Percentiles rank a stretch among this genome's conserved stretches.
These are phyloP conservation scores for Nyctibius bracteatus DNA, from an alignment of 2,113 vertebrate genomes.

Conservation along the genomic window DNA sequence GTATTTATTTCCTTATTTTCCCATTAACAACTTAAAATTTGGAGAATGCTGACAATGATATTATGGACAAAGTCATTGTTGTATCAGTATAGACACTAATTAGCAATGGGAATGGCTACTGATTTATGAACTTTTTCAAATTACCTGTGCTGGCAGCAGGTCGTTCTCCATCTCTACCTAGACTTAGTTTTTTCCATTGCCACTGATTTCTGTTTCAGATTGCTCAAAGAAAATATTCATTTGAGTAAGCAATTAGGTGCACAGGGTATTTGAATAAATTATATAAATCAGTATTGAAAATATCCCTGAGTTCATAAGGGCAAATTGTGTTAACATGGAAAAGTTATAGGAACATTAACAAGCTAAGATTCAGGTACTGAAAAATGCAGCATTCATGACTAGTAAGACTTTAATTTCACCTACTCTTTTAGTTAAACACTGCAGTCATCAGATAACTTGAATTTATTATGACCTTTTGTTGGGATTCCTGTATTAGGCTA, in stretches of 20 bases:
- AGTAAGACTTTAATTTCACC: not conserved
- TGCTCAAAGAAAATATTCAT: not conserved
- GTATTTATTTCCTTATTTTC: not conserved
- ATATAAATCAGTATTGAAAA: not conserved
- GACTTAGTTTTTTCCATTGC: not conserved
- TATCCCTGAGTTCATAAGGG: not conserved
- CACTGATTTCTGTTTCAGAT: not conserved
- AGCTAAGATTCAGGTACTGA: not conserved
- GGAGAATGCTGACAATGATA: not conserved
- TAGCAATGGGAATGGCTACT: not conserved
- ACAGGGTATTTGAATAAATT: not conserved
- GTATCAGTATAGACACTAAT: not conserved
- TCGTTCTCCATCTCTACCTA: not conserved
- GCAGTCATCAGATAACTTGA: not conserved
- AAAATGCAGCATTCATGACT: not conserved
- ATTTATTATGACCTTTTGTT: not conserved
- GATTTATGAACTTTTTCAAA: not conserved
- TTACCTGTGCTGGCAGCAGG: not conserved
- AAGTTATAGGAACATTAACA: not conserved
- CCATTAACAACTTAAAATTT: not conserved
- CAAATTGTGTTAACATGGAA: not conserved
- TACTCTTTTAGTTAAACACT: not conserved
- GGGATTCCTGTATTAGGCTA: not conserved
- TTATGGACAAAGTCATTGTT: accelerated
- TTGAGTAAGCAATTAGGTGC: not conserved